Evolutionary conservation across 2,797 vertebrate genomes (phyloP).

Genomic region (Cirrhinus mrigala): DNA sequence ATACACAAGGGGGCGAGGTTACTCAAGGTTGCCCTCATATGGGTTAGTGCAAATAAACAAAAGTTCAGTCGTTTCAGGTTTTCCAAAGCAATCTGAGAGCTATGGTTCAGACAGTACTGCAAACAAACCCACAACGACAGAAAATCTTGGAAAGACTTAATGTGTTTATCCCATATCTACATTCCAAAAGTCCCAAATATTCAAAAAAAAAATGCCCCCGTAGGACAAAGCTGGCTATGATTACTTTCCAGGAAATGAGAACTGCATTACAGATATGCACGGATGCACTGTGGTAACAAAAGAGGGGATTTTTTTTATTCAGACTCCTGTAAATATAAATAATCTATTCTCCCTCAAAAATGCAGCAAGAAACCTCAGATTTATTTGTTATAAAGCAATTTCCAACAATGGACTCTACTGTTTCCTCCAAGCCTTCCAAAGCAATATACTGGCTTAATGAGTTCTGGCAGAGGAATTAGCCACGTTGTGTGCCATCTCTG

Average conservation of each 20-base stretch:
- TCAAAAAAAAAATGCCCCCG: not conserved
- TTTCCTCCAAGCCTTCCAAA: constrained; percentile 34
- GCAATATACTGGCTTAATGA: constrained; percentile 54
- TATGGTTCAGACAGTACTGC: constrained; percentile 57
- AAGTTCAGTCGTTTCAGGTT: constrained; percentile 65
- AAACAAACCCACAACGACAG: constrained; percentile 64
- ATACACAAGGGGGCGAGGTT: constrained; percentile 63
- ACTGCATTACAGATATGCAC: not conserved
- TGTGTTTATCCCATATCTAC: constrained; percentile 22
- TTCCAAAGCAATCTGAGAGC: constrained; percentile 63
- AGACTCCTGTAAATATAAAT: constrained; percentile 11
- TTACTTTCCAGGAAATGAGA: constrained; percentile 31
- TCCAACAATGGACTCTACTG: constrained; percentile 28
- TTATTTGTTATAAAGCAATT: constrained; percentile 25
- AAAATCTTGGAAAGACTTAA: constrained; percentile 20
- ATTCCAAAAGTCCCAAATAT: constrained; percentile 18
- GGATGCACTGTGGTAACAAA: constrained; percentile 7
- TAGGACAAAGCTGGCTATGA: constrained; percentile 24
- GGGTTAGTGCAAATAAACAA: constrained; percentile 64
- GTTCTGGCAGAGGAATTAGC: constrained; percentile 46
- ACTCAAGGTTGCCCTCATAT: constrained; percentile 60
- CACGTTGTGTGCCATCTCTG: constrained; percentile 37
- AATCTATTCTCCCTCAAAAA: not conserved
- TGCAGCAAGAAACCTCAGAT: constrained; percentile 3
- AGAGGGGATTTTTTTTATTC: constrained; percentile 1